These are phyloP conservation scores for Penaeus vannamei DNA, from an alignment of 1,140 invertebrate genomes.

Conservation along the genomic window DNA sequence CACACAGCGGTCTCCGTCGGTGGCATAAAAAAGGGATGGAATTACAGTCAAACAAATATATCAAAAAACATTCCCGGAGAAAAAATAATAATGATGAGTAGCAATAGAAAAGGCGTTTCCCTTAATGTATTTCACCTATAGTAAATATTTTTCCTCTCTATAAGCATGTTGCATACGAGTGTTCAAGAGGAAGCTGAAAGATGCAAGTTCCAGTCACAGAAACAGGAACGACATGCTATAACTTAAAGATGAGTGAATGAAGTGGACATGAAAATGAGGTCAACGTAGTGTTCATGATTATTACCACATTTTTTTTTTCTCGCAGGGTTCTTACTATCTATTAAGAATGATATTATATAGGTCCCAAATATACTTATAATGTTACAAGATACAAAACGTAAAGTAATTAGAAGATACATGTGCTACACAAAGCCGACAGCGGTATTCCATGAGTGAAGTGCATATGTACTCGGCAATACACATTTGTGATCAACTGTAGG, in stretches of 20 bases:
- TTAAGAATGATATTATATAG: constrained; percentile 30
- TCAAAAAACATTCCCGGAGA: too few species aligned
- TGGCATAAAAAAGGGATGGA: too few species aligned
- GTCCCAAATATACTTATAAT: constrained; percentile 46
- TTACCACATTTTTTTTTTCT: constrained; percentile 2
- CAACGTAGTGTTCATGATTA: neutral
- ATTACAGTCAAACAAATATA: too few species aligned
- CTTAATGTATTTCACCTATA: too few species aligned
- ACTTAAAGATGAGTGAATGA: too few species aligned
- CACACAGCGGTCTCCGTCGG: neutral
- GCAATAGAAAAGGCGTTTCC: too few species aligned
- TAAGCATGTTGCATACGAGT: too few species aligned
- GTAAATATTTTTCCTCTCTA: too few species aligned
- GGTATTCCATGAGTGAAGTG: constrained; percentile 7
- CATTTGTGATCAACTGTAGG: constrained; percentile 56
- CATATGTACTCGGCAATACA: constrained; percentile 51
- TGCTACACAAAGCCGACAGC: neutral
- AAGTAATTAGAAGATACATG: constrained; percentile 18
- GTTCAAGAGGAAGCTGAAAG: too few species aligned
- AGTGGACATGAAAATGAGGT: neutral
- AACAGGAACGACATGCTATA: too few species aligned
- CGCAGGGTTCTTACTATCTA: neutral
- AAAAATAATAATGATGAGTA: too few species aligned
- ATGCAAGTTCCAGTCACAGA: too few species aligned
- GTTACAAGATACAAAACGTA: constrained; percentile 13